Conservation (phyloP, 1,140 invertebrate species). For the Diorhabda sublineata region DNA sequence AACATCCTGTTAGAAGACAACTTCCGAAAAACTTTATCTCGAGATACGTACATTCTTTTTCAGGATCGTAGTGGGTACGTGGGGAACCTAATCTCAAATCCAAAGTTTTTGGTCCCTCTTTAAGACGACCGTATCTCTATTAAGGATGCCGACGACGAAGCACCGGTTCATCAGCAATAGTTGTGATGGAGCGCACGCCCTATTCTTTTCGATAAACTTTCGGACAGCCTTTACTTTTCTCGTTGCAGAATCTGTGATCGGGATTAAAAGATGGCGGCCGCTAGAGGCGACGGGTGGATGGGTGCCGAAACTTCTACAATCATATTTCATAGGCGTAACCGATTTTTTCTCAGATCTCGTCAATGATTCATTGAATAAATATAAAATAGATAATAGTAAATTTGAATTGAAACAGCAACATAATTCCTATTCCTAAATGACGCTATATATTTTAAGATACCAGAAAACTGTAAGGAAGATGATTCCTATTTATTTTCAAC, state of each 20-base stretch:
- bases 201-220: slow-evolving; percentile 3
- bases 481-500: too few relatives aligned
- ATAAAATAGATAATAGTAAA: too few relatives aligned
- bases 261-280: background rate
- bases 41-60: too few relatives aligned
- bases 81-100: background rate
- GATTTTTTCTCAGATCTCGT: too few relatives aligned
- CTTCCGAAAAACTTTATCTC: too few relatives aligned
- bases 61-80: background rate
- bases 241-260: background rate
- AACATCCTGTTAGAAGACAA: too few relatives aligned
- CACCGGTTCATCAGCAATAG: slow-evolving; percentile 1
- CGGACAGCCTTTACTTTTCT: slow-evolving; percentile 1
- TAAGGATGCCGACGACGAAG: background rate
- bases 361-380: too few relatives aligned
- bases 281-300: background rate
- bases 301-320: background rate
- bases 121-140: background rate
- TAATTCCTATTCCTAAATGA: too few relatives aligned
- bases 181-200: background rate
- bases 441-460: too few relatives aligned
- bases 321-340: background rate
- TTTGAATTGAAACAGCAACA: too few relatives aligned
- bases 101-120: background rate
- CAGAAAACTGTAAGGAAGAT: too few relatives aligned